Base-by-base conservation (phyloP, 2,113 vertebrate genomes). In the Drymodes brunneopygia region DNA sequence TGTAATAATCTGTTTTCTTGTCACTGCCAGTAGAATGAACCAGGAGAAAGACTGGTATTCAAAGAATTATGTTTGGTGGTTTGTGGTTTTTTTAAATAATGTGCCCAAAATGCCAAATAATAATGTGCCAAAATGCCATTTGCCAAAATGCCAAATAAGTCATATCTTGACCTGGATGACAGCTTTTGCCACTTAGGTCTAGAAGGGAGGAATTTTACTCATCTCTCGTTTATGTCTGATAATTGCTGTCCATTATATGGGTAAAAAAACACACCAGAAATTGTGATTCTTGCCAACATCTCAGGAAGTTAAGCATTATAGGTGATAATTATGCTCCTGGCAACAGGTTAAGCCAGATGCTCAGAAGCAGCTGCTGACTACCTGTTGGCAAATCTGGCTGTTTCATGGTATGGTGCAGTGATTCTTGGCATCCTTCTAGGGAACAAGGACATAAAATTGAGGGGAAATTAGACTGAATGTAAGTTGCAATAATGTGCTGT, bases 331-430 rank as follows among this genome's bases (percentile, higher is more conserved):
- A 81, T 54, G 56, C 19, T 86, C 20, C 74, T 92, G 91, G 87
- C 93, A 97, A 40, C 24, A 73, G 81, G 62, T 92, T 89, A 77
- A 92, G 85, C n/a, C 87, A 94, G 85, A 79, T 95, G 85, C 94
- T 96, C 45, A 81, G 71, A 67, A 94, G 72, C 65, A 92, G 85
- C 73, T 94, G 84, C 66, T 81, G 9, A 79, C 0, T 1, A 70
- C 69, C 81, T 86, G n/a, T 85, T 95, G 70, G 78, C 72, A 66
- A 89, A 93, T 56, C 53, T 86, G 54, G 29, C 38, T 66, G 45
- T 80, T 95, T 92, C 58, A 45, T 64, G 72, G 50, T 75, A 62
- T 67, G n/a, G 40, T 82, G n/a, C 38, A 94, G 51, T 71, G 27
- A 85, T 89, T 92, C 73, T 73, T 95, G 93, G 92, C 66, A 47